Conservation (phyloP, 2,888 invertebrate species). For the Apoda limacodes region DNA sequence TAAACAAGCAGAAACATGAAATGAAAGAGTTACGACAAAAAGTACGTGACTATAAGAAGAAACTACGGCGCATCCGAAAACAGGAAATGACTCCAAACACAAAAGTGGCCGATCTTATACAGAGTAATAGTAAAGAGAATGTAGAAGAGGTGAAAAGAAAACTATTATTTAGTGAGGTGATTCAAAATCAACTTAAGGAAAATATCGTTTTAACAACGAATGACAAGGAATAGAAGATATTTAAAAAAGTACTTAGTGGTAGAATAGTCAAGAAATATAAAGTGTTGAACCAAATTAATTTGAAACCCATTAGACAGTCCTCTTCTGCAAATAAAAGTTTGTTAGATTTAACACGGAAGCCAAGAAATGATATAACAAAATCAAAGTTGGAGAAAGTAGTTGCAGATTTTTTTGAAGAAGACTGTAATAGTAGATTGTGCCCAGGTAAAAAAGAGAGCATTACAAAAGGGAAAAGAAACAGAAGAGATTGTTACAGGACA, state of each 20-base stretch:
- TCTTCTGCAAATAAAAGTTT: too few species aligned
- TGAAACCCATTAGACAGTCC: conserved; percentile 18
- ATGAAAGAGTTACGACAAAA: too few species aligned
- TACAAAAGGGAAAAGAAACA: conserved; percentile 11
- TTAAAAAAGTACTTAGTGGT: conserved; percentile 9
- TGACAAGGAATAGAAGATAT: conserved; percentile 4
- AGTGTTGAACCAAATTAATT: conserved; percentile 16
- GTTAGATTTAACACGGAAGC: too few species aligned
- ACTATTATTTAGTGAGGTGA: conserved; percentile 17
- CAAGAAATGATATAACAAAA: conserved; percentile 9
- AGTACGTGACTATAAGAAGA: too few species aligned
- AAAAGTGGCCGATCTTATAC: conserved; percentile 15
- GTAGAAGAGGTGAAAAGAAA: conserved; percentile 15
- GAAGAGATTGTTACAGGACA: conserved; percentile 14
- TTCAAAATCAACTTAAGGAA: conserved; percentile 17
- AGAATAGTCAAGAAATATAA: conserved; percentile 8
- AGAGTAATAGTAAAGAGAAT: conserved; percentile 14
- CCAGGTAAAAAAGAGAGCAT: conserved; percentile 17
- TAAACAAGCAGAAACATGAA: too few species aligned
- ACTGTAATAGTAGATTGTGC: conserved; percentile 14
- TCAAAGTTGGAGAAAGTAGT: conserved; percentile 11
- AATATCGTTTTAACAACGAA: too few species aligned
- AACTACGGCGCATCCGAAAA: too few species aligned
- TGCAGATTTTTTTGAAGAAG: conserved; percentile 19
- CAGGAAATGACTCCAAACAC: conserved; percentile 15